Conservation (phyloP, 2,797 vertebrate species). For the Rhinichthys osculus region DNA sequence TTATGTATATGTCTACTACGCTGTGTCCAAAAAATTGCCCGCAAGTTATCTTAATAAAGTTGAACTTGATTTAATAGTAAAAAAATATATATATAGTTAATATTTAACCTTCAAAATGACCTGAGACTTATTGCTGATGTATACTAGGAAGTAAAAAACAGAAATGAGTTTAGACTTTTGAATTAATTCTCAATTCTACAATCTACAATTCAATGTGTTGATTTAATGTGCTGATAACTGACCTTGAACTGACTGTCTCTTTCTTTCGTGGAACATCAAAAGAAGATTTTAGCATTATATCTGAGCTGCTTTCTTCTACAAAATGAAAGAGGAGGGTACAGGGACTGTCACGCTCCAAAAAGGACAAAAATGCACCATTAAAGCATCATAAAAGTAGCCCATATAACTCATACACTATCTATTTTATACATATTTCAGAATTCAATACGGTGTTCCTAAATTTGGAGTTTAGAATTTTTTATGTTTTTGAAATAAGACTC, state of each 20-base stretch:
- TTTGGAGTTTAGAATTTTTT: neutral
- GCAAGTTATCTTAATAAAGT: too few species aligned
- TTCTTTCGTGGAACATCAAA: neutral
- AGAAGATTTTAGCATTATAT: neutral
- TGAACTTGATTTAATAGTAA: neutral
- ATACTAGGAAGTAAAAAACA: too few species aligned
- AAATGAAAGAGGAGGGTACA: neutral
- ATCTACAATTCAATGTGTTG: neutral
- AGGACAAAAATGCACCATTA: neutral
- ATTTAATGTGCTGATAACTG: neutral
- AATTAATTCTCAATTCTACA: neutral
- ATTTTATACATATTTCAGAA: neutral
- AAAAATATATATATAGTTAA: neutral
- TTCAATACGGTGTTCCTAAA: neutral
- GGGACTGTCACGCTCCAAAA: neutral
- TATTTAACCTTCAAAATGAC: neutral
- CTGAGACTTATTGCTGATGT: neutral
- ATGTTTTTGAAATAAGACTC: neutral
- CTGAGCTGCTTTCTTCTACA: neutral
- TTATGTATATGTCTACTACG: too few species aligned
- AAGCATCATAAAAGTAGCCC: neutral
- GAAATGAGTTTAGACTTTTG: neutral
- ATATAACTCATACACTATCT: neutral
- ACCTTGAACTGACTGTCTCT: neutral
- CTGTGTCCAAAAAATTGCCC: too few species aligned